A percentile compares a stretch with the other conserved stretches of the same genome.
Evolutionary conservation across 2,797 vertebrate genomes (phyloP).

Genomic region (Clamator glandarius): DNA sequence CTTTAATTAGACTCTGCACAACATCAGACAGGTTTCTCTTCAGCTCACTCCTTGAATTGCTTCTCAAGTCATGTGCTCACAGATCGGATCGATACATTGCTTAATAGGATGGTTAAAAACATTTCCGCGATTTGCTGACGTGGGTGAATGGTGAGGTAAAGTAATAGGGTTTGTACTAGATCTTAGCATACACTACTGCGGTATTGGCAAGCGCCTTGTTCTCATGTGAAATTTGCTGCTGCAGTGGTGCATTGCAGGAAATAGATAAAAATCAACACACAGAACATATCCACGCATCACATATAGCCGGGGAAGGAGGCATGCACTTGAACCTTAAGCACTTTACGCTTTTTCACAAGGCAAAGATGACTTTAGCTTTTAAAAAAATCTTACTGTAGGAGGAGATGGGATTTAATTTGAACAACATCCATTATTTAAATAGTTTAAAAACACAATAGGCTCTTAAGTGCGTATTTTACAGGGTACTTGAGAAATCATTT

Average conservation of each 20-base stretch:
- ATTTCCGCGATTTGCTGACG: constrained; percentile 70
- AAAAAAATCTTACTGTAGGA: background rate
- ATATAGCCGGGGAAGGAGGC: background rate
- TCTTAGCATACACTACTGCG: constrained; percentile 48
- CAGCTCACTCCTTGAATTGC: constrained; percentile 9
- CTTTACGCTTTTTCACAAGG: background rate
- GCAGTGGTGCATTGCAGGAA: constrained; percentile 81
- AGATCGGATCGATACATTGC: constrained; percentile 62
- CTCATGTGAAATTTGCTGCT: constrained; percentile 60
- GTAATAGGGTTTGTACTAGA: constrained; percentile 63
- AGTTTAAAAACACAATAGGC: background rate
- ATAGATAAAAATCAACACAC: constrained; percentile 59
- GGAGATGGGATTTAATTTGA: background rate
- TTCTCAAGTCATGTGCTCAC: constrained; percentile 15
- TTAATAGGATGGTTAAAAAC: constrained; percentile 70
- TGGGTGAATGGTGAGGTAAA: constrained; percentile 29
- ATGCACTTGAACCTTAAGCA: background rate
- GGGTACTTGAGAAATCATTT: constrained; percentile 13
- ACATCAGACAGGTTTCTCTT: constrained; percentile 9
- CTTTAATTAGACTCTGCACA: background rate
- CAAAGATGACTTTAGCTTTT: background rate
- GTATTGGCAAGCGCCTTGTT: constrained; percentile 63
- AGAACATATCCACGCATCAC: background rate
- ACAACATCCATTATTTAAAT: constrained; percentile 12
- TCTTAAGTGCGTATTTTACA: constrained; percentile 4